Evolutionary conservation across 2,113 vertebrate species (phyloP).

Genomic region (Phainopepla nitens): DNA sequence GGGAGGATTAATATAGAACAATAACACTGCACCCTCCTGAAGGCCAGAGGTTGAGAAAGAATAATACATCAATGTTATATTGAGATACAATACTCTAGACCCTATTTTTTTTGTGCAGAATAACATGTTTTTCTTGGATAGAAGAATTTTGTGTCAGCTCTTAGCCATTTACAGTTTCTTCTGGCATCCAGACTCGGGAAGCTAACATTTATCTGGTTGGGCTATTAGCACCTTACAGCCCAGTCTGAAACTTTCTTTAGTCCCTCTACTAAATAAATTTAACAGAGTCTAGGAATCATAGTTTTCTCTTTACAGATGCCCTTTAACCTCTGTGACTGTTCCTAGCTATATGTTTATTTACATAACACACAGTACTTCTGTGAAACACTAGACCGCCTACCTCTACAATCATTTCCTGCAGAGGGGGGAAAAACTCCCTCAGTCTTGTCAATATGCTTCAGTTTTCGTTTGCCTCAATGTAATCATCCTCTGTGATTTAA

Average conservation of each 20-base stretch:
- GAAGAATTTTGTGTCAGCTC: constrained; percentile 19
- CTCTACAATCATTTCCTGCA: background rate
- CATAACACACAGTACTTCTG: background rate
- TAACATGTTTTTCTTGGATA: constrained; percentile 40
- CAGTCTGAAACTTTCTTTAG: constrained; percentile 19
- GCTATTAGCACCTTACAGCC: constrained; percentile 62
- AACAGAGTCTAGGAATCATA: constrained; percentile 8
- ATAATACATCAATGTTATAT: background rate
- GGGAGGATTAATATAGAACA: constrained; percentile 1
- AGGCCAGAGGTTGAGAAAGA: constrained; percentile 16
- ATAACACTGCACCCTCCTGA: background rate
- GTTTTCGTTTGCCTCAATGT: background rate
- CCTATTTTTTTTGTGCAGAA: background rate
- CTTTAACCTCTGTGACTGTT: constrained; percentile 13
- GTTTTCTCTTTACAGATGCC: constrained; percentile 53
- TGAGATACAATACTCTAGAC: background rate
- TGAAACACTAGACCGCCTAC: background rate
- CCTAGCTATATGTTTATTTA: constrained; percentile 28
- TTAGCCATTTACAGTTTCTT: constrained; percentile 56
- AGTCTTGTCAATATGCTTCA: background rate
- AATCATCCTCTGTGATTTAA: constrained; percentile 1
- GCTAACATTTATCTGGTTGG: constrained; percentile 67
- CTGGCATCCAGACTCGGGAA: constrained; percentile 54
- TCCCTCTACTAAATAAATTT: constrained; percentile 37
- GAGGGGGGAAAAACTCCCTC: accelerated